These are phyloP conservation scores for Andrena flavipes DNA, from an alignment of 2,888 invertebrate species.

Conservation along the genomic window DNA sequence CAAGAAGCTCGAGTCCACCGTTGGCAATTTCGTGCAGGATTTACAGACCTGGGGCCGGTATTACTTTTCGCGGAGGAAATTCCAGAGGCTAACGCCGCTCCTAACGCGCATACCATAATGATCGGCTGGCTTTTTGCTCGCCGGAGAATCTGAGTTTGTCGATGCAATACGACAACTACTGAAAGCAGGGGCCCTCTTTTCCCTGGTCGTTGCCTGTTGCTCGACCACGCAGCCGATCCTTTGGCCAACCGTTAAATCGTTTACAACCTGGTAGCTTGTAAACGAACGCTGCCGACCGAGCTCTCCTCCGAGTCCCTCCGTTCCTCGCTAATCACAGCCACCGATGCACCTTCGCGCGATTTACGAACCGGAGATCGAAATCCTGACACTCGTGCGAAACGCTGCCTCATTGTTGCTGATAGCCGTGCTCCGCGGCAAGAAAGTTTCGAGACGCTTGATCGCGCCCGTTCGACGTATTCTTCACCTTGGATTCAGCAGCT, in stretches of 20 bases:
- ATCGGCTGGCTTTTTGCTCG: slow-evolving; percentile 67
- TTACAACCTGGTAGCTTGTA: slow-evolving; percentile 72
- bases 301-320: not conserved
- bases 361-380: slow-evolving; percentile 58
- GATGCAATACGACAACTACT: slow-evolving; percentile 61
- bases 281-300: slow-evolving; percentile 57
- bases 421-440: slow-evolving; percentile 1
- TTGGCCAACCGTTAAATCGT: slow-evolving; percentile 75
- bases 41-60: slow-evolving; percentile 66
- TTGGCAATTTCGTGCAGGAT: slow-evolving; percentile 68
- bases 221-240: slow-evolving; percentile 54
- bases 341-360: slow-evolving; percentile 41
- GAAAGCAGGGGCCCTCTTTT: slow-evolving; percentile 17
- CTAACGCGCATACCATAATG: slow-evolving; percentile 74
- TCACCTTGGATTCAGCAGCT: slow-evolving; percentile 7
- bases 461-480: slow-evolving; percentile 1
- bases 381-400: slow-evolving; percentile 50
- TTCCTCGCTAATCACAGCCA: slow-evolving; percentile 49
- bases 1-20: slow-evolving; percentile 33
- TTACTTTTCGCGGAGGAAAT: slow-evolving; percentile 77
- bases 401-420: slow-evolving; percentile 31
- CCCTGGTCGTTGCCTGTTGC: slow-evolving; percentile 8
- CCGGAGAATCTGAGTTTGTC: slow-evolving; percentile 53
- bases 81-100: slow-evolving; percentile 68
- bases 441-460: slow-evolving; percentile 26